Conservation (phyloP, 2,113 vertebrate species). For the Casuarius casuarius region DNA sequence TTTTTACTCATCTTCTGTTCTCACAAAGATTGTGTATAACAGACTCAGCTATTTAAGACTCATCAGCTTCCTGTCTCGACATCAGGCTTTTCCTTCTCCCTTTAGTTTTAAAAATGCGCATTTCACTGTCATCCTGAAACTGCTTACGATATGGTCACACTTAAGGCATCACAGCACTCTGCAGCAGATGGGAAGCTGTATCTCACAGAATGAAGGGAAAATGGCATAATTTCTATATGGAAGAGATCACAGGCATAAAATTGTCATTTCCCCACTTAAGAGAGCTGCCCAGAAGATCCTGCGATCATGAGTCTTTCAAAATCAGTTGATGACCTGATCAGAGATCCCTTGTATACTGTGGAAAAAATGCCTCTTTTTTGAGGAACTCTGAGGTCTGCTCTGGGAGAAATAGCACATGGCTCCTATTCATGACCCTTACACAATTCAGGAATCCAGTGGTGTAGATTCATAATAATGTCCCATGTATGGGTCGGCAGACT, state of each 20-base stretch:
- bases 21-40: background rate
- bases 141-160: constrained; percentile 38
- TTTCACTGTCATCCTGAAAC: constrained; percentile 64
- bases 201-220: background rate
- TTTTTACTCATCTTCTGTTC: constrained; percentile 40
- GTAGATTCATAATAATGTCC: background rate
- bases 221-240: background rate
- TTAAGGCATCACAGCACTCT: constrained; percentile 35
- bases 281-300: background rate
- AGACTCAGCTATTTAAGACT: constrained; percentile 47
- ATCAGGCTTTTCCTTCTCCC: constrained; percentile 65
- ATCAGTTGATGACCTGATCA: background rate
- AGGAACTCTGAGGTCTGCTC: background rate
- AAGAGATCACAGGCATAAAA: background rate
- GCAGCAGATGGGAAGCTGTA: constrained; percentile 10
- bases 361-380: background rate
- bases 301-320: background rate
- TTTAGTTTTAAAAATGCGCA: constrained; percentile 66
- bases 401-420: background rate
- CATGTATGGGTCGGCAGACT: background rate
- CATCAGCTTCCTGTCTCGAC: constrained; percentile 66
- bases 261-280: background rate
- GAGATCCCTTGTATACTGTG: background rate
- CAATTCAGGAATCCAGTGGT: background rate
- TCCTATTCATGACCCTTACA: background rate